Percentiles rank a stretch among this genome's conserved stretches.
These are phyloP conservation scores for Campoletis raptor DNA, from an alignment of 2,888 invertebrate species.

Conservation along the genomic window DNA sequence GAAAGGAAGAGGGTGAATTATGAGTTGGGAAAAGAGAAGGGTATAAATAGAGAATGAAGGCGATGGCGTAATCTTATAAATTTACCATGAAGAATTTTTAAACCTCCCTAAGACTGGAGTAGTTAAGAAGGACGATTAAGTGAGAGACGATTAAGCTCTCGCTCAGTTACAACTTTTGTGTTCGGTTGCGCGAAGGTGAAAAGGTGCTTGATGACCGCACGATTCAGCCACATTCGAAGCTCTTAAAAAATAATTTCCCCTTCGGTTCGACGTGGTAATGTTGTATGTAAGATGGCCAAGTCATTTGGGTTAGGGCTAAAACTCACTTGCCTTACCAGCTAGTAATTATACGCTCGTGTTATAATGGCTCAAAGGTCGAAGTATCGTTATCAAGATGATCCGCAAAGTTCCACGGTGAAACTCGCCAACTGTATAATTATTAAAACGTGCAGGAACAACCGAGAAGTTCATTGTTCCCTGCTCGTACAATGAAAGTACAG, in stretches of 20 bases:
- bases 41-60: slow-evolving; percentile 42
- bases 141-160: slow-evolving; percentile 61
- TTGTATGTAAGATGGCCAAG: slow-evolving; percentile 16
- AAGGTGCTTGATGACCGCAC: slow-evolving; percentile 16
- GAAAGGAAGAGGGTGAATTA: slow-evolving; percentile 27
- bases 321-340: slow-evolving; percentile 25
- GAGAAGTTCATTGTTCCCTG: slow-evolving; percentile 39
- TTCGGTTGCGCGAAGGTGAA: slow-evolving; percentile 34
- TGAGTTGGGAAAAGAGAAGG: slow-evolving; percentile 12
- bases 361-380: slow-evolving; percentile 54
- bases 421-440: slow-evolving; percentile 59
- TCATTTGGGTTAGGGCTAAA: neutral
- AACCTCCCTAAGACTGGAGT: slow-evolving; percentile 18
- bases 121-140: slow-evolving; percentile 67
- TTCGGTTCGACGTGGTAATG: neutral
- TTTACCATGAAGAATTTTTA: slow-evolving; percentile 67
- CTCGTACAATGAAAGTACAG: neutral
- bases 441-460: slow-evolving; percentile 40
- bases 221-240: slow-evolving; percentile 29
- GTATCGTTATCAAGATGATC: slow-evolving; percentile 69
- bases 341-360: slow-evolving; percentile 63
- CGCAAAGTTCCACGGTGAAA: slow-evolving; percentile 49
- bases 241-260: slow-evolving; percentile 62
- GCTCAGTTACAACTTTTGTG: slow-evolving; percentile 38
- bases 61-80: slow-evolving; percentile 69